Evolutionary conservation across 2,888 invertebrate genomes (phyloP).

Genomic region (Monochamus alternatus): DNA sequence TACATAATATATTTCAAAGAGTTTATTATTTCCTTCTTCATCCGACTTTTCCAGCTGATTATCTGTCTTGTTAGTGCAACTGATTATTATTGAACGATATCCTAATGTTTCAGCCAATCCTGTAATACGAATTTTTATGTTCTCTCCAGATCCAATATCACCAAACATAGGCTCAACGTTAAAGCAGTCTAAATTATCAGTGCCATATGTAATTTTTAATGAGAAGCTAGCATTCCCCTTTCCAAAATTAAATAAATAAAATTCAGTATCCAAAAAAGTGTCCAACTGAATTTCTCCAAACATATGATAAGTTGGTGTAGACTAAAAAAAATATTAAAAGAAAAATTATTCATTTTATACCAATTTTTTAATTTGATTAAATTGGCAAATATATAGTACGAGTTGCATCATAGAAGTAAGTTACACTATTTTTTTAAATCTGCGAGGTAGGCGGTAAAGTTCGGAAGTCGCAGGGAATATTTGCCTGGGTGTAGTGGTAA

Average conservation of each 20-base stretch:
- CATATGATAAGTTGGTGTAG: slow-evolving; percentile 65
- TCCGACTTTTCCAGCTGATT: slow-evolving; percentile 50
- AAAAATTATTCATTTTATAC: not conserved
- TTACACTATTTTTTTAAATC: no score
- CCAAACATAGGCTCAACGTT: slow-evolving; percentile 41
- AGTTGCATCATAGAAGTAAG: no score
- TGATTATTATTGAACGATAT: slow-evolving; percentile 62
- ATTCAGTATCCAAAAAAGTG: slow-evolving; percentile 58
- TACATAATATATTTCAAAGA: slow-evolving; percentile 61
- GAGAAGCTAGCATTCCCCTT: slow-evolving; percentile 66
- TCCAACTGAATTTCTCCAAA: slow-evolving; percentile 64
- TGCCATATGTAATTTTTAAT: slow-evolving; percentile 52
- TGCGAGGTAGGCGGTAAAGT: no score
- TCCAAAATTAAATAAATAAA: slow-evolving; percentile 70
- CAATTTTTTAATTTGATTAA: no score
- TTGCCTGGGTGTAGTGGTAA: no score
- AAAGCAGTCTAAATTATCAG: slow-evolving; percentile 39
- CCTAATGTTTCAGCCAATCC: slow-evolving; percentile 63
- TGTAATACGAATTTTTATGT: slow-evolving; percentile 60
- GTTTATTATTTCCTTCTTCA: slow-evolving; percentile 54
- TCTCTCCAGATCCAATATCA: slow-evolving; percentile 59
- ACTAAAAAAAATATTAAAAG: slow-evolving; percentile 60
- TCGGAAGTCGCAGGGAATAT: no score
- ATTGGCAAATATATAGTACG: no score
- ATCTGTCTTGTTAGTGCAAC: slow-evolving; percentile 63